Evolutionary conservation across 2,888 invertebrate genomes (phyloP), one percentile per base, ranked within the genome.

Genomic region (Isotomurus palustris): DNA sequence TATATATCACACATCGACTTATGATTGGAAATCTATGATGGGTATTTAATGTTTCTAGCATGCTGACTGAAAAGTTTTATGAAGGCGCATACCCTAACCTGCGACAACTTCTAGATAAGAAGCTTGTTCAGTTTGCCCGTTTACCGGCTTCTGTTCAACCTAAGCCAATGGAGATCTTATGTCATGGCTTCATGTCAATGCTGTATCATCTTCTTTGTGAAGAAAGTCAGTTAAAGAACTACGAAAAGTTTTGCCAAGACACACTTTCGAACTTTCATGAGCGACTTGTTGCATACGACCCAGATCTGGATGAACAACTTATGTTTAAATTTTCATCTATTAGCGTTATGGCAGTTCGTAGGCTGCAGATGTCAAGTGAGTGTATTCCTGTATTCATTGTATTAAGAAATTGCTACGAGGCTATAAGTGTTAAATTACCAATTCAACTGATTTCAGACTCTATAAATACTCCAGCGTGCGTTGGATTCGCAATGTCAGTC

Each of bases 81-180:
- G 66, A 67, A 56, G 67, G 67, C 14, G 67, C 69, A 14, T 47
- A 58, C 19, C 43, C 61, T 22, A 69, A 69, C 41, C 43, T 69
- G 2, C 48, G 59, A 10, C 64, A 66, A 35, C 55, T 64, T 12
- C 40, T 69, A 36, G 66, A 66, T 28, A 36, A 52, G 22, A 58
- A 59, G 45, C 50, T 66, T 36, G 64, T 69, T 8, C 57, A 64
- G n/a, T 69, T 58, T 56, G 67, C 67, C 1, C 53, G 57, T n/a
- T 36, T 60, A 21, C 69, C 69, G 1, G 69, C 64, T 1, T 56
- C 62, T 2, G 43, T 56, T 12, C 64, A 67, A 28, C 56, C 62
- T 8, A 66, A 60, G 19, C 60, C 64, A 2, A 58, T 67, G 36
- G 67, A 69, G 29, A 44, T 62, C 1, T 60, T 69, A n/a, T 56